Conservation (phyloP, 2,888 invertebrate species). For the Apoderus coryli region DNA sequence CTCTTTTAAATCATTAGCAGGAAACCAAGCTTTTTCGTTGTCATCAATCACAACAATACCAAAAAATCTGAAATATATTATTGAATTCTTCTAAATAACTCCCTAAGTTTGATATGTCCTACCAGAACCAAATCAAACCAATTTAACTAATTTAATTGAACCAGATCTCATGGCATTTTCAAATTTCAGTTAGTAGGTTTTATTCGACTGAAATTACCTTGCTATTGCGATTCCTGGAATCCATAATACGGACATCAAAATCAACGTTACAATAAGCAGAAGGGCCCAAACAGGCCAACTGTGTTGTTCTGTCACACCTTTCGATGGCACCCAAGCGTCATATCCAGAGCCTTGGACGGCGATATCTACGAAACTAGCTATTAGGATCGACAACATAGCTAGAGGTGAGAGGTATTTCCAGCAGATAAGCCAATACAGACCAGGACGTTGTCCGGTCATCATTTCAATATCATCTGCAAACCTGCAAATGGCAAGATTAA, state of each 20-base stretch:
- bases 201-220: constrained; percentile 39
- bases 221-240: constrained; percentile 71
- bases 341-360: constrained; percentile 70
- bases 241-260: constrained; percentile 74
- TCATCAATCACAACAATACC: constrained; percentile 72
- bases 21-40: constrained; percentile 87
- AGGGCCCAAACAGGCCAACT: constrained; percentile 86
- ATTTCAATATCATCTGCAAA: constrained; percentile 89
- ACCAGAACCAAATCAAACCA: not conserved
- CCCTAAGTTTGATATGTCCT: not conserved
- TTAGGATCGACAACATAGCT: constrained; percentile 74
- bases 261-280: constrained; percentile 53
- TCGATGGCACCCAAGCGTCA: constrained; percentile 64
- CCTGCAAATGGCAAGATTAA: constrained; percentile 32
- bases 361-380: constrained; percentile 71
- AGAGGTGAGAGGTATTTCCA: constrained; percentile 89
- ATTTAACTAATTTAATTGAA: too few species aligned
- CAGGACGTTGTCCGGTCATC: constrained; percentile 84
- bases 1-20: constrained; percentile 73
- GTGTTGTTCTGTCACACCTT: constrained; percentile 56
- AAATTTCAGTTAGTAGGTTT: too few species aligned
- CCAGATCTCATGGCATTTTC: too few species aligned
- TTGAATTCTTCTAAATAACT: not conserved
- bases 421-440: constrained; percentile 82
- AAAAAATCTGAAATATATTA: constrained; percentile 47